phyloP scores from a whole-genome alignment of 2,113 vertebrate genomes.

The Eonycteris spelaea region DNA sequence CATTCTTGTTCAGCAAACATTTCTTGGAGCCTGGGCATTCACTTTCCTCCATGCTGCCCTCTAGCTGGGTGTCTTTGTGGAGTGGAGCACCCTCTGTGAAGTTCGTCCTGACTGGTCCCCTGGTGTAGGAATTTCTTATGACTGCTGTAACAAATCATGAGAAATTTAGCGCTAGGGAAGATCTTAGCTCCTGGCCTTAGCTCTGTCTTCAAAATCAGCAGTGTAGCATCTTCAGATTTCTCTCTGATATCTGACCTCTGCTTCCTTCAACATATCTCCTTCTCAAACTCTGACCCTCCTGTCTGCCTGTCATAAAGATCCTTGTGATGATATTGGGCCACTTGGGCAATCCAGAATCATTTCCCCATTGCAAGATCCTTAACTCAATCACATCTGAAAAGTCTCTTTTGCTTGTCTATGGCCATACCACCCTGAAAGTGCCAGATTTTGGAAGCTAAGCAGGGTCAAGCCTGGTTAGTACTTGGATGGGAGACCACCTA shows the following conservation, averaged over 20 bases:
- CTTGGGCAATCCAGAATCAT: background rate
- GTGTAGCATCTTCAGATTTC: background rate
- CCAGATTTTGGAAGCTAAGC: no score
- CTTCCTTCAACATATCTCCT: background rate
- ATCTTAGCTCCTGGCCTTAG: background rate
- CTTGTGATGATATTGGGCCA: no score
- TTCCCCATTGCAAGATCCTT: background rate
- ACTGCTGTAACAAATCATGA: background rate
- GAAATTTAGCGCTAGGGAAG: fast-evolving
- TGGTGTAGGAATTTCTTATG: background rate
- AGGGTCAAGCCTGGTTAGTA: no score
- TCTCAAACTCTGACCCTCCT: background rate
- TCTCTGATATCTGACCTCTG: background rate
- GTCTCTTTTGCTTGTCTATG: background rate
- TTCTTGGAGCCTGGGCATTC: background rate
- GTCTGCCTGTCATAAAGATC: background rate
- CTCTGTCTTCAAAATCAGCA: background rate
- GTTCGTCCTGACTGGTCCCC: background rate
- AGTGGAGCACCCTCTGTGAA: background rate
- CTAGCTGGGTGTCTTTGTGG: background rate
- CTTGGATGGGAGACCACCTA: no score
- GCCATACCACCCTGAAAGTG: no score
- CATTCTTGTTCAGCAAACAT: no score
- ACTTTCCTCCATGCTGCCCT: no score
- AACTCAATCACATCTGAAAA: background rate